phyloP scores from a whole-genome alignment of 2,797 vertebrate genomes.

The Galago senegalensis region DNA sequence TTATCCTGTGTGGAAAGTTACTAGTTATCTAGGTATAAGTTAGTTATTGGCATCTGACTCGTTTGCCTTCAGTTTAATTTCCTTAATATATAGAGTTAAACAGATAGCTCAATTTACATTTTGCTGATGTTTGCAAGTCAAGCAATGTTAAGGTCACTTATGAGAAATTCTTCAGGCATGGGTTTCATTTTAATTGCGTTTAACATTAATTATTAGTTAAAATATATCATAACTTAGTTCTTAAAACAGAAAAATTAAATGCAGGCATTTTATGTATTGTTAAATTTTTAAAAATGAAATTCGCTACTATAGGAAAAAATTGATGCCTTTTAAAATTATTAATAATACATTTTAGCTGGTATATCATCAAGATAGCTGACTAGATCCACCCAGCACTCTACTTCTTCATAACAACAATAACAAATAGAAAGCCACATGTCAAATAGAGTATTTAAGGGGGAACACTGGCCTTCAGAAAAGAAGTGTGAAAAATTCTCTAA shows the following conservation, averaged over 20 bases:
- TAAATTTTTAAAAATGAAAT: not conserved
- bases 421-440: not conserved
- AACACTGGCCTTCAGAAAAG: not conserved
- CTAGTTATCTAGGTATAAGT: not conserved
- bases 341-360: not conserved
- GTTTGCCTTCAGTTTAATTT: not conserved
- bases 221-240: not conserved
- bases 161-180: not conserved
- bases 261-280: not conserved
- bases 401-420: not conserved
- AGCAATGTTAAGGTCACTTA: not conserved
- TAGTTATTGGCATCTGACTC: not conserved
- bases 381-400: not conserved
- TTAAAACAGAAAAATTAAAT: not conserved
- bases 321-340: not conserved
- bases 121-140: not conserved
- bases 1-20: not conserved
- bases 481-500: not conserved
- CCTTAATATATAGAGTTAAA: not conserved
- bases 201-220: constrained; percentile 14
- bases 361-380: not conserved
- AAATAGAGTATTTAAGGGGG: not conserved
- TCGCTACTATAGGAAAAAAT: not conserved
- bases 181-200: not conserved
- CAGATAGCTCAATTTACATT: not conserved